Evolutionary conservation across 2,888 invertebrate genomes (phyloP), one percentile per base, ranked within the genome.

Genomic region (Metallyticus violacea): DNA sequence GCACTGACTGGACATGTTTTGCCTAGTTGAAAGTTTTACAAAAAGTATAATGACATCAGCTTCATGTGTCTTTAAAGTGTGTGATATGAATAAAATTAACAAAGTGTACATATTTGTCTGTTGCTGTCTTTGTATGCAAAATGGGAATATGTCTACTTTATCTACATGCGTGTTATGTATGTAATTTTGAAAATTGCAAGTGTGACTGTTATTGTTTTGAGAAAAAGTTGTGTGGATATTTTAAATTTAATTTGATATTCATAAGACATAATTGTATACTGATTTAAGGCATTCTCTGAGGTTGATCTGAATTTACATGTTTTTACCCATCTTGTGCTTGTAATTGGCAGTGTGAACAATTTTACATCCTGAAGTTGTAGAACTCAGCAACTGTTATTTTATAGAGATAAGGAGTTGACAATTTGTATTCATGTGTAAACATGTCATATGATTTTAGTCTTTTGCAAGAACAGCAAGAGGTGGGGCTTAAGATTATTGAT

Each of bases 81-180:
- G 40, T 62, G 40, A 62, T 62, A 62, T n/a, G n/a, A n/a, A 62
- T 9, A 40, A 40, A 40, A 40, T 40, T 7, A 40, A 9, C 40
- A 40, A 28, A 85, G 29, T 85, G 85, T 85, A 81, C 25, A 85
- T 85, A 85, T 85, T 76, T 77, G 62, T 85, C 80, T 85, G 81
- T 85, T 85, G 77, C 79, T 76, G 77, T 80, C 62, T 85, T 77
- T 40, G 80, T 80, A 29, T 80, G 80, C 25, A 22, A 29, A 29
- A 79, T 80, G 80, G 62, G 62, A 79, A 28, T 85, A 62, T 40
- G 83, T 83, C 62, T 76, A 83, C 28, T 77, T 25, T 83, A 76
- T 83, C 28, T 77, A 6, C 15, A 83, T 76, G 40, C 40, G 22
- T 62, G 40, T 62, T 62, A 62, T 83, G 27, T 83, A 77, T 83